These are phyloP conservation scores for Pristis pectinata DNA, from an alignment of 2,797 vertebrate genomes.

Conservation along the genomic window DNA sequence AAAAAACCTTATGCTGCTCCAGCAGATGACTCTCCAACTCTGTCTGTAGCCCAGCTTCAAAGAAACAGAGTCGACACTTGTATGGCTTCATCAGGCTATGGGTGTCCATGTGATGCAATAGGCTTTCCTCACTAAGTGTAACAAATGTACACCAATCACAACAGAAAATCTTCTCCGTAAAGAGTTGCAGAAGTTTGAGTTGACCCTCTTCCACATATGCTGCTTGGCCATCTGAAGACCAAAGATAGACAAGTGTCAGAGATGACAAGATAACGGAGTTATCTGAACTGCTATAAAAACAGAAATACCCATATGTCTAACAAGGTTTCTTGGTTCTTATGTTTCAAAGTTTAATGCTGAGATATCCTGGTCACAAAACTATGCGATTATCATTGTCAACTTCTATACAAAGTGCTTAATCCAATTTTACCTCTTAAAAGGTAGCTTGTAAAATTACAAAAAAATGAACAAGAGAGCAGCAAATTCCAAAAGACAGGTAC, in stretches of 20 bases:
- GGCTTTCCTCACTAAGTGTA: slow-evolving; percentile 7
- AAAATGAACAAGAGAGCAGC: neutral
- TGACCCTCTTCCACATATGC: neutral
- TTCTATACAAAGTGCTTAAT: neutral
- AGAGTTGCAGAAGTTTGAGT: slow-evolving; percentile 13
- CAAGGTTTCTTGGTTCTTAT: neutral
- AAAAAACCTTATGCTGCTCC: slow-evolving; percentile 23
- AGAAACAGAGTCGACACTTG: slow-evolving; percentile 28
- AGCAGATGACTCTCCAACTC: slow-evolving; percentile 18
- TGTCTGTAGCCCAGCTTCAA: slow-evolving; percentile 28
- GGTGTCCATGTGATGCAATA: neutral
- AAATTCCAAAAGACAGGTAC: neutral
- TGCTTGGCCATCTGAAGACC: neutral
- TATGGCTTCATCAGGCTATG: slow-evolving; percentile 22
- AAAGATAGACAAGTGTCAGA: neutral
- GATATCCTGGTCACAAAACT: neutral
- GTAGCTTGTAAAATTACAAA: neutral
- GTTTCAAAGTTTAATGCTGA: neutral
- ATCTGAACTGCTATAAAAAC: neutral
- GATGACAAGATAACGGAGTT: neutral
- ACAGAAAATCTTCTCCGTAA: neutral
- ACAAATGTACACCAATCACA: slow-evolving; percentile 22
- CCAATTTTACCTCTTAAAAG: neutral
- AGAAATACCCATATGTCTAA: neutral
- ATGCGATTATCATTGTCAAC: neutral